phyloP scores from a whole-genome alignment of 2,113 vertebrate species.

The Apteryx mantelli region DNA sequence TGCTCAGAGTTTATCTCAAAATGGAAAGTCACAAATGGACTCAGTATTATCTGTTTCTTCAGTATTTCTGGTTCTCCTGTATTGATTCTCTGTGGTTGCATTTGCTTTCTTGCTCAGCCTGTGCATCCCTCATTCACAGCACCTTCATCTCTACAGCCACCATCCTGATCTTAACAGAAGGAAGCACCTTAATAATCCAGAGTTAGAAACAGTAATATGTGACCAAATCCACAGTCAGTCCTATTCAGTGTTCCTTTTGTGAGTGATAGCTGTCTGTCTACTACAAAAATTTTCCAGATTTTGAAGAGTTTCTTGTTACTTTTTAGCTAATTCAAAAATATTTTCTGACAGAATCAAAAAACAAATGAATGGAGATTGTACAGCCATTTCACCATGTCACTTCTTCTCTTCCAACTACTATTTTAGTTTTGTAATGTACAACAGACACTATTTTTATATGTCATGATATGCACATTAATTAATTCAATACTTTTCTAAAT shows the following conservation, averaged over 20 bases:
- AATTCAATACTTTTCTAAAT: background rate
- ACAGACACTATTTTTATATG: background rate
- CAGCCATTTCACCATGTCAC: background rate
- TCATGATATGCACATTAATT: background rate
- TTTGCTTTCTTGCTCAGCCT: background rate
- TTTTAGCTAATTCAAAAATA: background rate
- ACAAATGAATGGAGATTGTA: accelerated
- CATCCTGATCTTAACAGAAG: accelerated
- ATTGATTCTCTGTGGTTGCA: background rate
- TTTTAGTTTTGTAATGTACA: background rate
- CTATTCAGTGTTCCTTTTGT: background rate
- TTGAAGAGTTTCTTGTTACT: background rate
- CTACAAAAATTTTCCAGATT: background rate
- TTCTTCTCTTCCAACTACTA: background rate
- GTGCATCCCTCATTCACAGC: background rate
- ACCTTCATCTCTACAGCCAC: background rate
- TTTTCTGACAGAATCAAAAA: background rate
- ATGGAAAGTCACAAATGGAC: background rate
- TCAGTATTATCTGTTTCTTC: background rate
- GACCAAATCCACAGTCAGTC: background rate
- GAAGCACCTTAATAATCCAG: accelerated
- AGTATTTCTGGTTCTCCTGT: background rate
- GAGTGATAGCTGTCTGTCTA: background rate
- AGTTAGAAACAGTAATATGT: background rate
- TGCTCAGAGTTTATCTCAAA: background rate